phyloP scores from a whole-genome alignment of 1,140 invertebrate genomes.

The Drosophila yakuba region DNA sequence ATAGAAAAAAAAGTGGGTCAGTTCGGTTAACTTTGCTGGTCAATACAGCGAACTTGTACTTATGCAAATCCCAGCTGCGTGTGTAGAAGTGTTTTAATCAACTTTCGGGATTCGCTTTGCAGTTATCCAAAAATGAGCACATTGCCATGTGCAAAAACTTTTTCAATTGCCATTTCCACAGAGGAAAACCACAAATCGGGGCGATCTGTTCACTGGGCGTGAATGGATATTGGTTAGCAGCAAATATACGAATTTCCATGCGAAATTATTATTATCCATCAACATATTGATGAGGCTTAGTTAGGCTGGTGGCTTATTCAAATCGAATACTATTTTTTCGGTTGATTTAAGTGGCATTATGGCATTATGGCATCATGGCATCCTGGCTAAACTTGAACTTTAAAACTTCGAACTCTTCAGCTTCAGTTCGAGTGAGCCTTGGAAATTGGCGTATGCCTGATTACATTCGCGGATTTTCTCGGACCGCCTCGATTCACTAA shows the following conservation, averaged over 20 bases:
- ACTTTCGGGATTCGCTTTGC: slow-evolving; percentile 43
- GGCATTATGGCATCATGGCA: not conserved
- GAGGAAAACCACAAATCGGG: slow-evolving; percentile 28
- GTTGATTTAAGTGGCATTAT: slow-evolving; percentile 12
- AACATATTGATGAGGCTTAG: slow-evolving; percentile 30
- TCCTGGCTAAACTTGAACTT: not conserved
- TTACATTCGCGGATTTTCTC: slow-evolving; percentile 27
- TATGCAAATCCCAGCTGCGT: slow-evolving; percentile 28
- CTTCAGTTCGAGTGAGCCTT: not conserved
- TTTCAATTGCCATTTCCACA: slow-evolving; percentile 66
- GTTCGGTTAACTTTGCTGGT: slow-evolving; percentile 50
- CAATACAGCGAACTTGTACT: slow-evolving; percentile 58
- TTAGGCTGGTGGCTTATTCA: not conserved
- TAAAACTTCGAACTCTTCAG: not conserved
- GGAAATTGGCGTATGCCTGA: slow-evolving; percentile 11
- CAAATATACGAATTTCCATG: slow-evolving; percentile 52
- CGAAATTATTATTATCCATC: slow-evolving; percentile 49
- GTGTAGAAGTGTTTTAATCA: slow-evolving; percentile 56
- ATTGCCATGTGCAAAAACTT: slow-evolving; percentile 44
- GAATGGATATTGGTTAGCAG: slow-evolving; percentile 34
- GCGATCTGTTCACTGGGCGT: slow-evolving; percentile 4
- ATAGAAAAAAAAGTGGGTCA: slow-evolving; percentile 60
- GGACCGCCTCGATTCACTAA: slow-evolving; percentile 33
- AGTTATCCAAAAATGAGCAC: slow-evolving; percentile 45
- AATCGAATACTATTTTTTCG: not conserved